Base-by-base conservation (phyloP, 2,888 invertebrate species). In the Drosophila tanythrix region DNA sequence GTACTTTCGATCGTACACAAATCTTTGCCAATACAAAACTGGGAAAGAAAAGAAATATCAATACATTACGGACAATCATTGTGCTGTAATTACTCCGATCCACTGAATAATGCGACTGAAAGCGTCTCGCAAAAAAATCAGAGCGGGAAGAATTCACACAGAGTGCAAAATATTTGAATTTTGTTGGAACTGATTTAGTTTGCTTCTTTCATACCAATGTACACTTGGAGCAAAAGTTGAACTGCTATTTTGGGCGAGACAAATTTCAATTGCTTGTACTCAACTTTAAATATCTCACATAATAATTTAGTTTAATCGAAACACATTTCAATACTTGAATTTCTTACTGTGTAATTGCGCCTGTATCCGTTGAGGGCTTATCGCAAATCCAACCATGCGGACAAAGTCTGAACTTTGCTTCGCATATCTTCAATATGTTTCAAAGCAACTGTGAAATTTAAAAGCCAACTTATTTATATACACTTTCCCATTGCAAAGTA, bases 21-120 rank as follows among this genome's bases (percentile, higher is more conserved):
- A 7, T n/a, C 8, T 36, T 18, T 10, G 61, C 64, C 58, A 80
- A 18, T 40, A 59, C 11, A n/a, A 46, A 33, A 35, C 59, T 61
- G 40, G 65, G 52, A 11, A 87, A 36, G 2, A 87, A 2, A 27
- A 65, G 7, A 52, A 68, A 31, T 67, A 84, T 70, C 0, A 78
- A 2, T 15, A 78, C n/a, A 29, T 59, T 48, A 2, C 38, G 56
- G n/a, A 68, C 27, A 25, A 72, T 36, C 83, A 84, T 83, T 29
- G 10, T 68, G 31, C 29, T 8, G 35, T 5, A 51, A 31, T 60
- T 27, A 18, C 46, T 65, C 36, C n/a, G 38, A 35, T 55, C 21
- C 27, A 58, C 57, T 48, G 57, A 56, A 29, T 53, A 74, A 25
- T 64, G 11, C 25, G 52, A 83, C 83, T 87, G 38, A 63, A 56